Base-by-base conservation (phyloP, 1,140 invertebrate species). In the Temnothorax curvispinosus region DNA sequence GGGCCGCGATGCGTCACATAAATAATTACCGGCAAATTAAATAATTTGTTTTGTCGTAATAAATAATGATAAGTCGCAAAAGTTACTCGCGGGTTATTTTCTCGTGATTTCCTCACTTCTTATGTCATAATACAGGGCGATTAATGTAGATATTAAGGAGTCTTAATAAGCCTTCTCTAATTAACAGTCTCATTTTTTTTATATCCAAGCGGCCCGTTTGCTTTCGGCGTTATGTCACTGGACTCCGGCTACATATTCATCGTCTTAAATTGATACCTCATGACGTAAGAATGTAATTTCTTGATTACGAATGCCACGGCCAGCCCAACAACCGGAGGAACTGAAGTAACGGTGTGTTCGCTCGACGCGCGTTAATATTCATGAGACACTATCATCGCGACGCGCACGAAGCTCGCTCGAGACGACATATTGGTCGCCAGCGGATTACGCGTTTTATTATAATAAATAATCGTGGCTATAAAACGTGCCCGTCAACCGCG, bases 231-330 rank as follows among this genome's bases (percentile, higher is more conserved):
- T 47, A n/a, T n/a, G 15, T 27, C 27, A 27, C 27, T 27, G 27
- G 32, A 54, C 52, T 50, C 44, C 44, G 47, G 18, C 38, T 82
- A 86, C 75, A 58, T 87, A 58, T 89, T 87, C 86, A 84, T 77
- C 86, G 58, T 32, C 50, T 67, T 71, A 75, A 88, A 77, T 85
- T 78, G 75, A 88, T 88, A 89, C 32, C 69, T 74, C 41, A 32
- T 67, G 50, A 52, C 47, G 64, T 87, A 87, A 88, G 56, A 87
- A 71, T 77, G 54, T 77, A 69, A 87, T 18, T 77, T 77, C 71
- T 50, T 54, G 32, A 75, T 87, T 76, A 75, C 41, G 60, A 84
- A 50, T 81, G 60, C 76, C 41, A 78, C 52, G 35, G 50, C 52
- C 52, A 35, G 50, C 52, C 44, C 58, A 69, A 71, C 67, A 67